Percentiles rank a stretch among this genome's conserved stretches.
phyloP scores from a whole-genome alignment of 2,888 invertebrate species.

The Nymphalis urticae region DNA sequence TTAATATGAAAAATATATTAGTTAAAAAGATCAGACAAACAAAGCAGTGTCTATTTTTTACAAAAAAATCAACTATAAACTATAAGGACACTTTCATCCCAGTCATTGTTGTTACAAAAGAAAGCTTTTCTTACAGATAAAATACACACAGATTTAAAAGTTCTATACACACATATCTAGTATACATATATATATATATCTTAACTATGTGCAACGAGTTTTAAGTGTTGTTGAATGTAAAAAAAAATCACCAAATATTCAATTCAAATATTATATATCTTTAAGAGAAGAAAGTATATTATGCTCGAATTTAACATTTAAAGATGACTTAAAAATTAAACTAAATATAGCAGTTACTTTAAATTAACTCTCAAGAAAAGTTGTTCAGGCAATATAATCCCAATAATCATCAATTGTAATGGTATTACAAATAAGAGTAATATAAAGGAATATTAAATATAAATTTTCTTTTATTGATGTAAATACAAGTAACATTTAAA shows the following conservation, averaged over 20 bases:
- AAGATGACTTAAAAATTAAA: too few species aligned
- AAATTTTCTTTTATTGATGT: too few species aligned
- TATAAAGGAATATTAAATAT: too few species aligned
- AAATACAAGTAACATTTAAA: too few species aligned
- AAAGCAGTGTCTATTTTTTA: constrained; percentile 8
- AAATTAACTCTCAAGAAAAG: neutral
- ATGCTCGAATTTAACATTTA: neutral
- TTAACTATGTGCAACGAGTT: too few species aligned
- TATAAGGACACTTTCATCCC: constrained; percentile 23
- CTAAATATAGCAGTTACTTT: neutral
- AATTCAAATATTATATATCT: neutral
- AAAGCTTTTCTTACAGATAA: constrained; percentile 21
- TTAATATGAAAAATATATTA: constrained; percentile 4
- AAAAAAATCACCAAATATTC: too few species aligned
- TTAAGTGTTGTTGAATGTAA: too few species aligned
- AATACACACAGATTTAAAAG: constrained; percentile 1
- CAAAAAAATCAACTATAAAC: constrained; percentile 7
- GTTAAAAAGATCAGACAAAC: constrained; percentile 6
- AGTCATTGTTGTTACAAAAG: constrained; percentile 14
- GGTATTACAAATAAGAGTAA: too few species aligned
- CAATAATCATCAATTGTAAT: too few species aligned
- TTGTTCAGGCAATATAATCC: too few species aligned
- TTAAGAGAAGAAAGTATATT: neutral
- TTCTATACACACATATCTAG: neutral
- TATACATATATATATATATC: neutral